phyloP scores from a whole-genome alignment of 2,888 invertebrate species.

The Phaonia tiefii region DNA sequence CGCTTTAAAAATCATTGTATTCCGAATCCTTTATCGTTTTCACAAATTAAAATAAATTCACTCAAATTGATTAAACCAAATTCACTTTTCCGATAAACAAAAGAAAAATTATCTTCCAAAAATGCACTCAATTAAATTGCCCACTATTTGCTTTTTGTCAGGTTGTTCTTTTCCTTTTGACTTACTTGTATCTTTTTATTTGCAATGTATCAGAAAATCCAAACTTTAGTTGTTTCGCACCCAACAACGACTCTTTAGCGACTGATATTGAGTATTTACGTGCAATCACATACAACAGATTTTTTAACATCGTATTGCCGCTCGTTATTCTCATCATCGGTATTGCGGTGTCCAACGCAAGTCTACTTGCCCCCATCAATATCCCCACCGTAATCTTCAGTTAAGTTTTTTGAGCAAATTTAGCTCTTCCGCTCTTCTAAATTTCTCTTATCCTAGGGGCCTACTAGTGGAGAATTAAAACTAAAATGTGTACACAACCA shows the following conservation, averaged over 20 bases:
- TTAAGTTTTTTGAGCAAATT: conserved; percentile 44
- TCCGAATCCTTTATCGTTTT: no score
- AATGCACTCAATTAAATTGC: conserved; percentile 31
- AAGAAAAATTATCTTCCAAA: conserved; percentile 25
- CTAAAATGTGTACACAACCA: neutral
- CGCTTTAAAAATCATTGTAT: neutral
- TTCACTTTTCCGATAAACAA: conserved; percentile 20
- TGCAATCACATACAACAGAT: conserved; percentile 53
- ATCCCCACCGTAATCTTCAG: neutral
- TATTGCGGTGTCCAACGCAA: conserved; percentile 16
- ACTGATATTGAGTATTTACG: conserved; percentile 66
- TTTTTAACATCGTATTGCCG: conserved; percentile 34
- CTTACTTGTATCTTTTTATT: conserved; percentile 70
- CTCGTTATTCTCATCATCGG: conserved; percentile 21
- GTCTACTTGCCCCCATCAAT: conserved; percentile 7
- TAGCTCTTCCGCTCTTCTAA: conserved; percentile 7
- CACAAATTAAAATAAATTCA: no score
- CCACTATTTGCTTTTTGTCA: conserved; percentile 26
- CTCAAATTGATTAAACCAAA: no score
- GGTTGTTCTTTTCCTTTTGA: conserved; percentile 35
- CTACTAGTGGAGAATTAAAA: neutral
- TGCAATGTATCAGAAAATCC: conserved; percentile 57
- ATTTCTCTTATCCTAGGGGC: conserved; percentile 9
- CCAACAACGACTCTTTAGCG: conserved; percentile 67
- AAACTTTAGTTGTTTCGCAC: conserved; percentile 60